Percentiles rank a stretch among this genome's conserved stretches.
phyloP scores from a whole-genome alignment of 1,140 invertebrate species.

The Dendroctonus ponderosae region DNA sequence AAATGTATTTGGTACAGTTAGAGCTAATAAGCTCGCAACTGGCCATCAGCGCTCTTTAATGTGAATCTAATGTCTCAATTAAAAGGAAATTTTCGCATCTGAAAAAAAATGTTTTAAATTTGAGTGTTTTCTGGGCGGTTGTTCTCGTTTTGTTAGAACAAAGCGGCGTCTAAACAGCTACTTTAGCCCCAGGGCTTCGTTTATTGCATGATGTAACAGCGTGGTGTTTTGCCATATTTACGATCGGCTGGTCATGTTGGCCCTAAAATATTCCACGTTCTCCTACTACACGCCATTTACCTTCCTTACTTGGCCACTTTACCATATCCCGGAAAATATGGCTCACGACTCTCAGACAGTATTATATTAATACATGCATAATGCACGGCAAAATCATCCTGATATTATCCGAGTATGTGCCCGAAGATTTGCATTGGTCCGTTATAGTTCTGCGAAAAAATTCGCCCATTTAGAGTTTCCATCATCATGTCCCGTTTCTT shows the following conservation, averaged over 20 bases:
- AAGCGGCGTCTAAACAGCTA: not conserved
- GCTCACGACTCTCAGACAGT: conserved; percentile 5
- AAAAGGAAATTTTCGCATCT: not conserved
- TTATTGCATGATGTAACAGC: not conserved
- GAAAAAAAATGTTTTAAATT: not conserved
- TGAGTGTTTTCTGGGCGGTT: not conserved
- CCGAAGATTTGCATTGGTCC: not conserved
- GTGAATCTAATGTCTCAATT: no score
- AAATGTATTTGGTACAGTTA: no score
- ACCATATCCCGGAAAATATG: conserved; percentile 8
- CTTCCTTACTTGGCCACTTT: not conserved
- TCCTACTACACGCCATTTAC: not conserved
- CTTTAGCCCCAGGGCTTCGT: not conserved
- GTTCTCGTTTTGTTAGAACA: not conserved
- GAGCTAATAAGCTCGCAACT: no score
- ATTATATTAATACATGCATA: not conserved
- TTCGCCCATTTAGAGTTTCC: no score
- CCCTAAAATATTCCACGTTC: conserved; percentile 13
- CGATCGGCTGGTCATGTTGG: not conserved
- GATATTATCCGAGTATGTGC: conserved; percentile 2
- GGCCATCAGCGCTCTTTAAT: no score
- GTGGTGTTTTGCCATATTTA: not conserved
- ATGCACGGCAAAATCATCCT: not conserved
- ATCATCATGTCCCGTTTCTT: no score
- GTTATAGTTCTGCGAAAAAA: not conserved